Percentiles rank a stretch among this genome's conserved stretches.
These are phyloP conservation scores for Teleogryllus occipitalis DNA, from an alignment of 1,140 invertebrate species.

Conservation along the genomic window DNA sequence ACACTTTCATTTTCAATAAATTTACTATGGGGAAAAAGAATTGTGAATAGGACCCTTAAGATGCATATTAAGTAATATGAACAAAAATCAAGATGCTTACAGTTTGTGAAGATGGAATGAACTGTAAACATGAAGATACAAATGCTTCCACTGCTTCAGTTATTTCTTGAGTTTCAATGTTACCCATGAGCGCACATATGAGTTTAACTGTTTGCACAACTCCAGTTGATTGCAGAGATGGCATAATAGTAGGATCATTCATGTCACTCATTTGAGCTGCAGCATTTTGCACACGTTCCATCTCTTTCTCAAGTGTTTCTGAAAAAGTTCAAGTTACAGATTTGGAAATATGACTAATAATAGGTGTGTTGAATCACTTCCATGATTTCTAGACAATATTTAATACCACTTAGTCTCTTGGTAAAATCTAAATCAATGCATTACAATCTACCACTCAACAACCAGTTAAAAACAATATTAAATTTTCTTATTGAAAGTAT, in stretches of 20 bases:
- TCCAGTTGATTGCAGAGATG: slow-evolving; percentile 47
- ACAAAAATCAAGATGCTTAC: background rate
- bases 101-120: slow-evolving; percentile 6
- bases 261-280: slow-evolving; percentile 43
- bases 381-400: too few species aligned
- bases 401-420: background rate
- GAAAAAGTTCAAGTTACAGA: slow-evolving; percentile 27
- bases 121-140: slow-evolving; percentile 48
- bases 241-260: slow-evolving; percentile 36
- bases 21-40: too few species aligned
- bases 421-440: background rate
- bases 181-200: slow-evolving; percentile 77
- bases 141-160: slow-evolving; percentile 64
- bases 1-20: too few species aligned
- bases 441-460: too few species aligned
- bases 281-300: slow-evolving; percentile 60
- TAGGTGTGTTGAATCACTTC: too few species aligned
- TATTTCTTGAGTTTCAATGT: slow-evolving; percentile 78
- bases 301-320: slow-evolving; percentile 75
- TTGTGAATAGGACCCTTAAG: too few species aligned
- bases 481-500: background rate
- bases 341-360: too few species aligned
- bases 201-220: slow-evolving; percentile 86
- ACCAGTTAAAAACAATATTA: background rate
- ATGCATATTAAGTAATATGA: background rate